A percentile compares a stretch with the other conserved stretches of the same genome.
These are phyloP conservation scores for Eulithis testata DNA, from an alignment of 2,888 invertebrate genomes.

Conservation along the genomic window DNA sequence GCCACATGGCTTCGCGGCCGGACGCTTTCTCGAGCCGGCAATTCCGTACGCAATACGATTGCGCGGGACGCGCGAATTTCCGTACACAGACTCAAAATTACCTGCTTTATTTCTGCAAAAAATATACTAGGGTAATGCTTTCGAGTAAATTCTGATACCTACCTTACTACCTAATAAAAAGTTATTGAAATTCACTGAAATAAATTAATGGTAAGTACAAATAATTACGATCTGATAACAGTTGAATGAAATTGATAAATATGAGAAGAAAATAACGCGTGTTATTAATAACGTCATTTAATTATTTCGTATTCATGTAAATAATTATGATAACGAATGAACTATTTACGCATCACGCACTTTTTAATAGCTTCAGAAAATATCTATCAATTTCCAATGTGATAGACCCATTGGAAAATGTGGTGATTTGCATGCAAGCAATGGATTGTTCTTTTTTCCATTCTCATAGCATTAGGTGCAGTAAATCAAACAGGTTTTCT, in stretches of 20 bases:
- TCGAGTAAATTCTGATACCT: too few species aligned
- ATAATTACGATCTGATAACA: background rate
- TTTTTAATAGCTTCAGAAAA: conserved; percentile 20
- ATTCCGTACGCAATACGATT: conserved; percentile 53
- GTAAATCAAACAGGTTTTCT: conserved; percentile 9
- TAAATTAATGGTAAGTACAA: background rate
- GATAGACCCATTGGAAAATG: conserved; percentile 14
- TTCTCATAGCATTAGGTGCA: conserved; percentile 19
- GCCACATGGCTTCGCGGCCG: conserved; percentile 54
- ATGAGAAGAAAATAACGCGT: background rate
- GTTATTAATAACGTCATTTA: background rate
- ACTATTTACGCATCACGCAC: conserved; percentile 34
- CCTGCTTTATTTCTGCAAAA: background rate
- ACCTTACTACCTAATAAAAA: too few species aligned
- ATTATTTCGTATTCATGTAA: background rate
- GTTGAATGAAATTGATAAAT: background rate
- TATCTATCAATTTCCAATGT: conserved; percentile 12
- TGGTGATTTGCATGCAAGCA: conserved; percentile 28
- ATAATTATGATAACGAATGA: background rate
- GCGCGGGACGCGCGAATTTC: conserved; percentile 42
- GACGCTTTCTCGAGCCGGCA: conserved; percentile 48
- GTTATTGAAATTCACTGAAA: conserved; percentile 1
- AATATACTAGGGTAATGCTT: too few species aligned
- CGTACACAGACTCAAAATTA: background rate
- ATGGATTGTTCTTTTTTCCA: conserved; percentile 16